These are phyloP conservation scores for Azemiops feae DNA, from an alignment of 2,113 vertebrate genomes.

Conservation along the genomic window DNA sequence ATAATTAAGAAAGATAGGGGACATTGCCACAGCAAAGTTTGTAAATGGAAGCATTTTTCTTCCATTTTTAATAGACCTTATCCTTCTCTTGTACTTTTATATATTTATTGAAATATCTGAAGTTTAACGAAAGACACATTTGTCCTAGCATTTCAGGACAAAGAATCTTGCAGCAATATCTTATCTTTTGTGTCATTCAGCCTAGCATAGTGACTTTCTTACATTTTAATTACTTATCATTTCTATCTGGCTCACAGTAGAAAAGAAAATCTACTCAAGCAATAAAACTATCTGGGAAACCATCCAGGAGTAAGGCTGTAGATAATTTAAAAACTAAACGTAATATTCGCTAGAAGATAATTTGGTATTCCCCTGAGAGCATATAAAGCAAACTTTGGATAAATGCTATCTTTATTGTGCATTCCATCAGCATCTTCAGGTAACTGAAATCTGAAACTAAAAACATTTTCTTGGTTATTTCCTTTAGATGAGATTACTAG, in stretches of 20 bases:
- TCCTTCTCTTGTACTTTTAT: slow-evolving; percentile 4
- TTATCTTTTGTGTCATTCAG: background rate
- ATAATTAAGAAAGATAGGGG: background rate
- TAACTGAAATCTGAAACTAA: background rate
- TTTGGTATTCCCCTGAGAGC: slow-evolving; percentile 43
- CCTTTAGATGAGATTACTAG: background rate
- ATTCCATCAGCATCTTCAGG: background rate
- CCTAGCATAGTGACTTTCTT: slow-evolving; percentile 22
- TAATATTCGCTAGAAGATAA: slow-evolving; percentile 50
- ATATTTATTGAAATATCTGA: slow-evolving; percentile 2
- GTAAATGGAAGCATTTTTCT: slow-evolving; percentile 15
- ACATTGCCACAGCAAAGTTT: slow-evolving; percentile 10
- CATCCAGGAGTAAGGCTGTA: slow-evolving; percentile 49
- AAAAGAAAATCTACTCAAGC: slow-evolving; percentile 51
- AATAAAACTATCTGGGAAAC: slow-evolving; percentile 48
- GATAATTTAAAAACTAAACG: slow-evolving; percentile 58
- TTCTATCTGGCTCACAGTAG: slow-evolving; percentile 44
- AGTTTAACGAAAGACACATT: slow-evolving; percentile 33
- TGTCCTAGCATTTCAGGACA: slow-evolving; percentile 17
- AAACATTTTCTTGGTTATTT: slow-evolving; percentile 2
- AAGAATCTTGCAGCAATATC: background rate
- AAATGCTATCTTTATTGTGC: slow-evolving; percentile 15
- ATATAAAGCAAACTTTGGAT: slow-evolving; percentile 19
- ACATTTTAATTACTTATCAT: slow-evolving; percentile 28
- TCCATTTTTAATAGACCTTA: slow-evolving; percentile 30